Conservation (phyloP, 2,888 invertebrate genomes). For the Apotomis capreana region DNA sequence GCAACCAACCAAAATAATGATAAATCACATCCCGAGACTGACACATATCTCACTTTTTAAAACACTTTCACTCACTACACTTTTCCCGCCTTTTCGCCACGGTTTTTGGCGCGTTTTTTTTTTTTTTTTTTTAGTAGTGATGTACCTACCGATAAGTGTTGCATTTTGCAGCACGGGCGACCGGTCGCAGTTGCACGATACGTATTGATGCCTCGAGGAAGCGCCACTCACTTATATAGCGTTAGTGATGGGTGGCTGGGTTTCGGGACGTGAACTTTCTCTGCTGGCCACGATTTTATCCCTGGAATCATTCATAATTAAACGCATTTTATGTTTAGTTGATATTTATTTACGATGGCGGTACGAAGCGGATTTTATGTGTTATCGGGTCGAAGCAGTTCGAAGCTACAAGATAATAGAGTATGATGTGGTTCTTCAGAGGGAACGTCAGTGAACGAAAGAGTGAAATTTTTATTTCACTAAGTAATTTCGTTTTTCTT, state of each 20-base stretch:
- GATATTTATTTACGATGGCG: too few species aligned
- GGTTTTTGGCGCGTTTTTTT: conserved; percentile 42
- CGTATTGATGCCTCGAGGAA: conserved; percentile 73
- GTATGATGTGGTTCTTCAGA: too few species aligned
- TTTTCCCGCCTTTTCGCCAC: conserved; percentile 46
- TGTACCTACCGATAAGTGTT: conserved; percentile 79
- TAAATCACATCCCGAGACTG: conserved; percentile 24
- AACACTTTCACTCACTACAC: conserved; percentile 49
- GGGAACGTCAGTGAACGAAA: too few species aligned
- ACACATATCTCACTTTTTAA: conserved; percentile 37
- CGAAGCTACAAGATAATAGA: too few species aligned
- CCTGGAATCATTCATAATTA: not conserved
- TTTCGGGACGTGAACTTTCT: conserved; percentile 72
- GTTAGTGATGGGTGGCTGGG: conserved; percentile 69
- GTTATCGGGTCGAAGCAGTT: too few species aligned
- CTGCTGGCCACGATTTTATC: conserved; percentile 52
- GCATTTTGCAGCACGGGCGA: conserved; percentile 72
- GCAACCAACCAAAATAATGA: not conserved
- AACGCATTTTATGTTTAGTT: too few species aligned
- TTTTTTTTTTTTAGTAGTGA: conserved; percentile 49
- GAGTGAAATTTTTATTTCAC: too few species aligned
- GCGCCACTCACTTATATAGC: conserved; percentile 76
- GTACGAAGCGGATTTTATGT: not conserved
- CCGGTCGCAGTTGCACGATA: conserved; percentile 64
- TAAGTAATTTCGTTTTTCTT: too few species aligned